Percentiles rank a stretch among this genome's conserved stretches.
phyloP scores from a whole-genome alignment of 2,888 invertebrate genomes.

The Cerastis leucographa region DNA sequence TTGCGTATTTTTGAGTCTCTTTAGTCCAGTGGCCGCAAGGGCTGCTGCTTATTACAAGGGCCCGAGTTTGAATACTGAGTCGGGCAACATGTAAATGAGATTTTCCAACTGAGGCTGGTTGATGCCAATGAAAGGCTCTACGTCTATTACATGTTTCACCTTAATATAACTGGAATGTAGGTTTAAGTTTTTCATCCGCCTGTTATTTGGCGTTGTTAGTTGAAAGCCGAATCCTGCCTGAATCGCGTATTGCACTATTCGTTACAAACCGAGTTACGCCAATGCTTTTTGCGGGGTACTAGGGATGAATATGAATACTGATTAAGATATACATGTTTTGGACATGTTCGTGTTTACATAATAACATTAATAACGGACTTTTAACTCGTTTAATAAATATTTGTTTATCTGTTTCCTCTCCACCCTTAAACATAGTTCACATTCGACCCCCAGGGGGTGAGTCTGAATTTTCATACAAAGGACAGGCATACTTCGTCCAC shows the following conservation, averaged over 20 bases:
- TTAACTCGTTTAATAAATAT: too few species aligned
- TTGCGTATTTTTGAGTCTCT: background rate
- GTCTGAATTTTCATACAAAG: too few species aligned
- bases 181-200: background rate
- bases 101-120: background rate
- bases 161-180: background rate
- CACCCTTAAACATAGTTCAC: too few species aligned
- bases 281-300: background rate
- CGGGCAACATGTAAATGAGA: background rate
- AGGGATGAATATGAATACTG: background rate
- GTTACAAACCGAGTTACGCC: background rate
- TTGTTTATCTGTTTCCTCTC: too few species aligned
- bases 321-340: background rate
- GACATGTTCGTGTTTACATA: background rate
- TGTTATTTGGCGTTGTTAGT: background rate
- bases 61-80: background rate
- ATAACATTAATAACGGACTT: background rate
- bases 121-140: background rate
- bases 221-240: background rate
- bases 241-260: background rate
- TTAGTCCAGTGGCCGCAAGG: background rate
- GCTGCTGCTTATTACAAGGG: background rate
- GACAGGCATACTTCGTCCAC: too few species aligned
- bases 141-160: too few species aligned
- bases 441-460: too few species aligned